A percentile compares a stretch with the other conserved stretches of the same genome.
These are phyloP conservation scores for cat (Felis catus) DNA, from an alignment of 2,113 vertebrate genomes.

Conservation along the genomic window DNA sequence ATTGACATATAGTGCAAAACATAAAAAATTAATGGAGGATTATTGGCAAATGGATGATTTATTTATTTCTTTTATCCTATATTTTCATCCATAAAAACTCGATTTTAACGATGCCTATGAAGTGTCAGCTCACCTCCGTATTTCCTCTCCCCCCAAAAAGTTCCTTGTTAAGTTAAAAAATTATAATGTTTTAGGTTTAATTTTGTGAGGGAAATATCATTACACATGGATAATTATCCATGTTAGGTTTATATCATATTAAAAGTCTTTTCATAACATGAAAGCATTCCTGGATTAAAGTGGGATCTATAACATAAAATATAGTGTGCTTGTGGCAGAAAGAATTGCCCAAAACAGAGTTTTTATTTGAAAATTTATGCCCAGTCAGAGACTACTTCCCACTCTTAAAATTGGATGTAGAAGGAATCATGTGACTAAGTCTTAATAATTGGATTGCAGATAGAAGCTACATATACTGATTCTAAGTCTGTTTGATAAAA, in stretches of 20 bases:
- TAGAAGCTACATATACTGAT: neutral
- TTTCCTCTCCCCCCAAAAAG: neutral
- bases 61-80: neutral
- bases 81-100: neutral
- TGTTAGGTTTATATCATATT: neutral
- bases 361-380: neutral
- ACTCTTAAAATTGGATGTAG: neutral
- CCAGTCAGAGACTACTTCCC: neutral
- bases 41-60: neutral
- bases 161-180: neutral
- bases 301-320: neutral
- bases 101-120: neutral
- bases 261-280: neutral
- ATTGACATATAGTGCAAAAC: neutral
- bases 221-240: neutral
- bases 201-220: neutral
- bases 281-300: neutral
- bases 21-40: neutral
- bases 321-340: neutral
- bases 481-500: neutral
- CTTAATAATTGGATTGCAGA: neutral
- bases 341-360: neutral
- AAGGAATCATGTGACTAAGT: neutral
- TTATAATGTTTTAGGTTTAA: neutral
- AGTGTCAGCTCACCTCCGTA: neutral